Evolutionary conservation across 2,797 vertebrate genomes (phyloP).

Genomic region (Leptodactylus fallax): DNA sequence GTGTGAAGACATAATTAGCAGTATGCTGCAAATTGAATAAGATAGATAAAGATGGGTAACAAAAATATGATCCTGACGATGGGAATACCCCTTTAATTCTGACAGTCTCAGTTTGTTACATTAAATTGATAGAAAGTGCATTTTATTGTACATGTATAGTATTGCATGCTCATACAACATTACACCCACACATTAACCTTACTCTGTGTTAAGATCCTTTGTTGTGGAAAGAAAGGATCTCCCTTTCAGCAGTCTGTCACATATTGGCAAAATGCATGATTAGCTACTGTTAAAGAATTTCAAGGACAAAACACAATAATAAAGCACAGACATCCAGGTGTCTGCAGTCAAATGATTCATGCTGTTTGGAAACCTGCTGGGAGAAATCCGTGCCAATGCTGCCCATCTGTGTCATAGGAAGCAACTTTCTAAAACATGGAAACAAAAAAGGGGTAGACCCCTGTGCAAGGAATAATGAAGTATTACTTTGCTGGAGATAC

Average conservation of each 20-base stretch:
- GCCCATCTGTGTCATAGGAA: slow-evolving; percentile 59
- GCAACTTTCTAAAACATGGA: slow-evolving; percentile 32
- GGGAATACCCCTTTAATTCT: slow-evolving; percentile 10
- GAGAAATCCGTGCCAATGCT: slow-evolving; percentile 52
- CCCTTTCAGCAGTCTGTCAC: slow-evolving; percentile 59
- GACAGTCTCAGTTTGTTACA: slow-evolving; percentile 22
- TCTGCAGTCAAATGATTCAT: slow-evolving; percentile 64
- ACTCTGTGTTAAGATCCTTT: slow-evolving; percentile 55
- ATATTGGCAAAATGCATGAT: slow-evolving; percentile 61
- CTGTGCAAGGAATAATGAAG: neutral
- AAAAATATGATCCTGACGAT: too few species aligned
- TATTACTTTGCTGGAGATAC: neutral
- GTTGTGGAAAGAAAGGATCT: slow-evolving; percentile 62
- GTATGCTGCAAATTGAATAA: too few species aligned
- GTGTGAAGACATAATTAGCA: too few species aligned
- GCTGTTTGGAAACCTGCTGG: slow-evolving; percentile 63
- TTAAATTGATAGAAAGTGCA: slow-evolving; percentile 44
- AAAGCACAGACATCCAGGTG: slow-evolving; percentile 58
- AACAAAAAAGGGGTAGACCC: slow-evolving; percentile 33
- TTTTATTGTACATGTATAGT: slow-evolving; percentile 47
- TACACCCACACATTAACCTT: slow-evolving; percentile 56
- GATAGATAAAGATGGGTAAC: too few species aligned
- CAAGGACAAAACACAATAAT: slow-evolving; percentile 63
- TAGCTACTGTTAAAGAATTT: slow-evolving; percentile 63
- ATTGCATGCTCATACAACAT: slow-evolving; percentile 37